Evolutionary conservation across 2,113 vertebrate species (phyloP), one percentile per base, ranked within the genome.

Genomic region (Tichodroma muraria): DNA sequence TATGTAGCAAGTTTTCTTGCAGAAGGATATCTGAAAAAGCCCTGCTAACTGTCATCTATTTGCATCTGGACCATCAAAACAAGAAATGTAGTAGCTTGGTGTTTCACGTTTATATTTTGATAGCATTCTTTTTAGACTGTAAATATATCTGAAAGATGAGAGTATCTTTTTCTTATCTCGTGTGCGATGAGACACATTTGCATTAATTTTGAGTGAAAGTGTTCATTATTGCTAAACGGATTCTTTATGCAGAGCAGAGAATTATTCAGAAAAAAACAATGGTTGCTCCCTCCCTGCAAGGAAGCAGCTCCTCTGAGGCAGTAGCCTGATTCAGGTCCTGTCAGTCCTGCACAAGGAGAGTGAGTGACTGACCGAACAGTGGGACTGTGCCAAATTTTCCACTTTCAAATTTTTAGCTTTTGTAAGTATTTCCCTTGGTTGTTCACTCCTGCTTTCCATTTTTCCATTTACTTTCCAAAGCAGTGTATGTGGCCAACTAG

Each of bases 1-100:
- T 84, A 94, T 33, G 70, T 90, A 93, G 30, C 59, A 69, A 88
- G 84, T 90, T 87, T 85, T 93, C 53, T 91, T 96, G 78, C 54
- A 85, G 77, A 81, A 83, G 82, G 68, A 14, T 91, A 95, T 94
- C 80, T 90, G 59, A 71, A 66, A 96, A 76, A 80, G 10, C 0
- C 30, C 31, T 53, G 37, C 11, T 88, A 85, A 54, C 52, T 90
- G 65, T 88, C 80, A 59, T 86, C 47, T 94, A 4, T 81, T 93
- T 52, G 24, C 75, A 73, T 86, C 63, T 87, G 65, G 75, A 85
- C 50, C 49, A 82, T 76, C 78, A 81, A 85, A 94, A 73, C n/a
- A 61, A 83, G 54, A 93, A 93, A 70, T 57, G 15, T 23, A 60
- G 27, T 68, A 30, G 60, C 61, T 81, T 84, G 40, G 22, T 78